phyloP scores from a whole-genome alignment of 2,888 invertebrate species.

The Hydropsyche betteni region DNA sequence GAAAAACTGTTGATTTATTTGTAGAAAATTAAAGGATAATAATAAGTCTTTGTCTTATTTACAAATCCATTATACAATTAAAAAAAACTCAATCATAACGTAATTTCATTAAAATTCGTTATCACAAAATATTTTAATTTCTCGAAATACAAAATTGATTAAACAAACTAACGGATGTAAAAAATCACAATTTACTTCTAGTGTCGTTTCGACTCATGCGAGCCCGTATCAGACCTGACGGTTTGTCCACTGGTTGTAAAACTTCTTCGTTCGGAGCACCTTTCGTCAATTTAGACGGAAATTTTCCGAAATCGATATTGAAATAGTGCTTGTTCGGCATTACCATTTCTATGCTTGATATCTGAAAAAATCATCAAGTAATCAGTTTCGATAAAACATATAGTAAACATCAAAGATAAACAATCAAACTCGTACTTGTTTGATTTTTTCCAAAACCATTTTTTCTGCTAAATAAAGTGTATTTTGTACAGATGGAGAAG shows the following conservation, averaged over 20 bases:
- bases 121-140: no score
- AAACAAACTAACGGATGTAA: no score
- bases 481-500: conserved; percentile 82
- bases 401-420: background rate
- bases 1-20: no score
- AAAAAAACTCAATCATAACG: no score
- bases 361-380: conserved; percentile 59
- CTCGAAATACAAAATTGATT: no score
- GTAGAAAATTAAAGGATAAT: no score
- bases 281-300: conserved; percentile 71
- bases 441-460: conserved; percentile 72
- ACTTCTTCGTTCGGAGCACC: conserved; percentile 73
- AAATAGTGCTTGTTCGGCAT: conserved; percentile 87
- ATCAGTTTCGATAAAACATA: background rate
- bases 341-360: conserved; percentile 75
- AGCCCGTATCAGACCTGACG: conserved; percentile 79
- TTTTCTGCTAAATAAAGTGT: conserved; percentile 78
- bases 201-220: conserved; percentile 70
- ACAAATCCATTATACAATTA: no score
- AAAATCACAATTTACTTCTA: conserved; percentile 64
- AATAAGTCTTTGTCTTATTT: no score
- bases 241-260: conserved; percentile 80
- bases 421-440: conserved; percentile 65
- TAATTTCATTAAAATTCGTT: no score
- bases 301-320: conserved; percentile 77